A percentile compares a stretch with the other conserved stretches of the same genome.
These are phyloP conservation scores for Halocynthia roretzi DNA, from an alignment of 23 tunicate species.

Conservation along the genomic window DNA sequence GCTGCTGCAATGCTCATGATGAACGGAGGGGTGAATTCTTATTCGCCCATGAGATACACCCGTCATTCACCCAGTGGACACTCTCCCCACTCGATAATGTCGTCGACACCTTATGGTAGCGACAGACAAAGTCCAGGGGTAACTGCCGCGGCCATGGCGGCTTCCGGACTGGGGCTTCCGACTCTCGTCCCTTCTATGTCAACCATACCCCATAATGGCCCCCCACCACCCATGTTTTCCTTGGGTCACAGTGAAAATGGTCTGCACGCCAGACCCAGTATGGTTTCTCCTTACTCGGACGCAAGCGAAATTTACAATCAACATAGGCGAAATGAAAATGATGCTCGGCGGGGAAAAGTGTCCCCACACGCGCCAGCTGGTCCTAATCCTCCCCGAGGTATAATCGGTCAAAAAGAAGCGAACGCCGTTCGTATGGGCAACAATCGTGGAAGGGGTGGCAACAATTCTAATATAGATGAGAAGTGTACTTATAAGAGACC, in stretches of 20 bases:
- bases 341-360: slow-evolving; percentile 9
- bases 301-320: not conserved
- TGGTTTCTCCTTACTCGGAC: too few species aligned
- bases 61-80: slow-evolving; percentile 2
- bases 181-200: slow-evolving; percentile 44
- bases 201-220: slow-evolving; percentile 5
- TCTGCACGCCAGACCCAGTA: too few species aligned
- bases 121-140: not conserved
- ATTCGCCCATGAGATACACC: not conserved
- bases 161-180: slow-evolving; percentile 52
- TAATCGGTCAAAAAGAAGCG: slow-evolving; percentile 15
- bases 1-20: slow-evolving; percentile 1
- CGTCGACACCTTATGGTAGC: not conserved
- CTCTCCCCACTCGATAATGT: not conserved
- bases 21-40: not conserved
- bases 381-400: slow-evolving; percentile 31
- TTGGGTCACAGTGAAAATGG: too few species aligned
- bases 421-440: slow-evolving; percentile 3
- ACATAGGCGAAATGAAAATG: not conserved
- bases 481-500: slow-evolving; percentile 84
- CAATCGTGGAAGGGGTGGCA: slow-evolving; percentile 1
- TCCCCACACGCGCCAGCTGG: slow-evolving; percentile 20
- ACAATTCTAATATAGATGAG: slow-evolving; percentile 32
- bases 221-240: slow-evolving; percentile 26
- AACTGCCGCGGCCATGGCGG: slow-evolving; percentile 54